phyloP scores from a whole-genome alignment of 2,888 invertebrate species.

The Perizoma flavofasciatum region DNA sequence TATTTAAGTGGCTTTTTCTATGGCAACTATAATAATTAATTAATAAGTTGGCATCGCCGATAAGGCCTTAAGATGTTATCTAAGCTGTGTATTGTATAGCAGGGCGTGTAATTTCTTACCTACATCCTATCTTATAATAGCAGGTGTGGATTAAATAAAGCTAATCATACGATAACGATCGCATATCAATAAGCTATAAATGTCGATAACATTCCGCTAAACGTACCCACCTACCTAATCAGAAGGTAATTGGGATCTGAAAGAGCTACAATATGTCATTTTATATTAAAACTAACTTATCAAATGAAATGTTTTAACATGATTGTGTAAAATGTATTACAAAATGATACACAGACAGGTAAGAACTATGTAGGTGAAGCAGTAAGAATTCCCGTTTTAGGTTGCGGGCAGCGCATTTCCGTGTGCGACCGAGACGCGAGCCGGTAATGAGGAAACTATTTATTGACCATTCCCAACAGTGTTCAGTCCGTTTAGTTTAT shows the following conservation, averaged over 20 bases:
- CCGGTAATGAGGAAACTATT: slow-evolving; percentile 13
- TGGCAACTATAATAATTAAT: too few relatives aligned
- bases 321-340: background rate
- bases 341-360: background rate
- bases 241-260: background rate
- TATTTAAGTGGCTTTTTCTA: background rate
- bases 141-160: slow-evolving; percentile 20
- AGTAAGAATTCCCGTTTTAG: slow-evolving; percentile 11
- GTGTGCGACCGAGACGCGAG: slow-evolving; percentile 1
- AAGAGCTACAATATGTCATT: too few relatives aligned
- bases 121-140: slow-evolving; percentile 5
- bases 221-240: background rate
- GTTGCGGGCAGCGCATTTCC: slow-evolving; percentile 14
- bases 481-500: background rate
- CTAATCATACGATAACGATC: slow-evolving; percentile 19
- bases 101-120: background rate
- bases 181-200: slow-evolving; percentile 16
- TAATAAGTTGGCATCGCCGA: background rate
- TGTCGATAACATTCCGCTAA: slow-evolving; percentile 19
- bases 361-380: background rate
- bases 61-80: background rate
- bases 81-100: background rate
- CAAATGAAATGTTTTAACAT: background rate
- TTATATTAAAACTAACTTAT: too few relatives aligned
- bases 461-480: slow-evolving; percentile 1